Base-by-base conservation (phyloP, 2,888 invertebrate genomes). In the Clistopyga incitator region DNA sequence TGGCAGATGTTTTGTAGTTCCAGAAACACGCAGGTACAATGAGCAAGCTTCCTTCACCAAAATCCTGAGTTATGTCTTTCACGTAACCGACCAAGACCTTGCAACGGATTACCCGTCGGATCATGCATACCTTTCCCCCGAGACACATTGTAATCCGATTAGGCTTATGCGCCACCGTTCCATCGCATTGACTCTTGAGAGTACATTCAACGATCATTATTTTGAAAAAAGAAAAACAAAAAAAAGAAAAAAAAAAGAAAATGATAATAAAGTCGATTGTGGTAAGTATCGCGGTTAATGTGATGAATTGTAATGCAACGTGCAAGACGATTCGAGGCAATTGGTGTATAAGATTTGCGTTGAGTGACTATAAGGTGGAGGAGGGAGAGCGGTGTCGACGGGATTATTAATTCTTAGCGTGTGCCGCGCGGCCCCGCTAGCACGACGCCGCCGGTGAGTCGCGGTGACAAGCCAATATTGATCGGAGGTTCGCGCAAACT, bases 401-500 rank as follows among this genome's bases (percentile, higher is more conserved):
- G n/a, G n/a, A n/a, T 72, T 67, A n/a, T 20, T 75, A 74, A 34
- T 47, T 50, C 34, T 74, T 29, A 47, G 34, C 50, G 34, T 47
- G 38, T 11, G 34, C 6, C 64, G n/a, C n/a, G n/a, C n/a, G n/a
- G n/a, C n/a, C n/a, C n/a, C n/a, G 18, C 6, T 45, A n/a, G 59
- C 45, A 18, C n/a, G 67, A 42, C n/a, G n/a, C n/a, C n/a, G n/a
- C n/a, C n/a, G n/a, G n/a, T n/a, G n/a, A n/a, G n/a, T n/a, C n/a
- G n/a, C 70, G 64, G 59, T 29, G 59, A 67, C 75, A 52, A 54
- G 64, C 71, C 34, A 76, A 82, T 84, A 84, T 84, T 84, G 84
- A 84, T 84, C 82, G 84, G 45, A 23, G 29, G 34, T 70, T 50
- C 64, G 84, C 84, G 84, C 84, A 82, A 76, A 70, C 74, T 64